Evolutionary conservation across 2,113 vertebrate species (phyloP).

Genomic region (Mesitornis unicolor): DNA sequence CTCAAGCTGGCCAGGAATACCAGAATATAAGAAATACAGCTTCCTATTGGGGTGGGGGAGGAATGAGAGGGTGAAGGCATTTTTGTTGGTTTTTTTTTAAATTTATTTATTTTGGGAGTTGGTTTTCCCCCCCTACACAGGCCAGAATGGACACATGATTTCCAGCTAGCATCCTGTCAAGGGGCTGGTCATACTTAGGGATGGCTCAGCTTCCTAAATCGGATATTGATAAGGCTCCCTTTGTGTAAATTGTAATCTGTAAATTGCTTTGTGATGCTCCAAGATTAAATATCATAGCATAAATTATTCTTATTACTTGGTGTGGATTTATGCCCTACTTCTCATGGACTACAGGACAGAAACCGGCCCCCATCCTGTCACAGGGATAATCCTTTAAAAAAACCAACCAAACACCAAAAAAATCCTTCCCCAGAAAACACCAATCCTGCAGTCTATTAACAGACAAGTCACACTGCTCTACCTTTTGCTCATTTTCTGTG

Average conservation of each 20-base stretch:
- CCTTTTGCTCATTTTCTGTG: not conserved
- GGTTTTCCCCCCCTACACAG: not conserved
- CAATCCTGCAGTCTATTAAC: not conserved
- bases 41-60: not conserved
- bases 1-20: not conserved
- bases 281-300: not conserved
- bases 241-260: not conserved
- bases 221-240: not conserved
- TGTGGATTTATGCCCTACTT: not conserved
- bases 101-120: too few species aligned
- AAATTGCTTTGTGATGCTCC: not conserved
- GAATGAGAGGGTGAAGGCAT: too few species aligned
- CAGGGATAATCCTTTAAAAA: not conserved
- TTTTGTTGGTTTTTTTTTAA: not conserved
- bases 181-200: not conserved
- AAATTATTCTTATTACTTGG: not conserved
- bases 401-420: too few species aligned
- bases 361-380: not conserved
- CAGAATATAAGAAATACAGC: not conserved
- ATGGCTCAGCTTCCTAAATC: not conserved
- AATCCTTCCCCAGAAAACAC: not conserved
- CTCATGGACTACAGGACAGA: not conserved
- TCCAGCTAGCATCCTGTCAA: not conserved
- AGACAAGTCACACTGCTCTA: not conserved
- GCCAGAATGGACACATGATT: not conserved